Evolutionary conservation across 2,797 vertebrate species (phyloP).

Genomic region (Enteromius radiatus): DNA sequence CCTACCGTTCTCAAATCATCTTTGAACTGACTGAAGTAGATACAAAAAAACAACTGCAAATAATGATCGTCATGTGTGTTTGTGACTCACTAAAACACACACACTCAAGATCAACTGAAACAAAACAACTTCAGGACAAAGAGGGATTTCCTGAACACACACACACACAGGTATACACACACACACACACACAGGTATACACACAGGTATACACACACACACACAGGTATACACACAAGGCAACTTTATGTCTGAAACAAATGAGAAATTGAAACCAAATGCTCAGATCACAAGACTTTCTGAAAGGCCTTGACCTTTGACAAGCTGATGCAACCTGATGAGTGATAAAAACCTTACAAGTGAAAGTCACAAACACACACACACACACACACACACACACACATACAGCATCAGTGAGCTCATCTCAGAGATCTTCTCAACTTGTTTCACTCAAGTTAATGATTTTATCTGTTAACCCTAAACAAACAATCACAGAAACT

Average conservation of each 20-base stretch:
- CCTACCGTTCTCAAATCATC: too few species aligned
- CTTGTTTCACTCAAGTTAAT: background rate
- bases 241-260: background rate
- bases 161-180: slow-evolving; percentile 15
- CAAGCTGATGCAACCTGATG: slow-evolving; percentile 1
- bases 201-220: too few species aligned
- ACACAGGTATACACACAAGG: slow-evolving; percentile 7
- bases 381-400: background rate
- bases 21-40: too few species aligned
- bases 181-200: too few species aligned
- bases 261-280: slow-evolving; percentile 31
- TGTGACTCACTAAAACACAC: too few species aligned
- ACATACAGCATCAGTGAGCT: background rate
- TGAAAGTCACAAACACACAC: background rate
- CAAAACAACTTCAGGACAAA: background rate
- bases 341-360: slow-evolving; percentile 22
- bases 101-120: background rate
- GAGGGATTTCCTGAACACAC: slow-evolving; percentile 10
- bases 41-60: too few species aligned
- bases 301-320: slow-evolving; percentile 24
- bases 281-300: slow-evolving; percentile 45
- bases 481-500: background rate
- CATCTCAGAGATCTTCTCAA: background rate
- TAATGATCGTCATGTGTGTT: too few species aligned
- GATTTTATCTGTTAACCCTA: background rate